These are phyloP conservation scores for Premnoplex brunnescens DNA, from an alignment of 2,797 vertebrate species.

Conservation along the genomic window DNA sequence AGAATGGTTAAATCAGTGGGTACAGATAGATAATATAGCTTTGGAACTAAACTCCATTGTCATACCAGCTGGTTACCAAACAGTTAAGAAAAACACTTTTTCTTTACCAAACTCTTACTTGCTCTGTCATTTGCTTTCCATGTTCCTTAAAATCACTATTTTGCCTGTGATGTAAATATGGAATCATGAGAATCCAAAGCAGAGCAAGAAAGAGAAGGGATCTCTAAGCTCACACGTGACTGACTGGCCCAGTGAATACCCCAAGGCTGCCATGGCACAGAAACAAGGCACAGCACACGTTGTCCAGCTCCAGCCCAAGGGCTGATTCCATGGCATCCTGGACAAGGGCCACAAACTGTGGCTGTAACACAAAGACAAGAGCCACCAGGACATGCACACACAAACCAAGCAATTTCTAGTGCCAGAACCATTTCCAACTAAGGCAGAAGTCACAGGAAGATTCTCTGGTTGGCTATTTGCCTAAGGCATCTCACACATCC, in stretches of 20 bases:
- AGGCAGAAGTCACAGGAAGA: not conserved
- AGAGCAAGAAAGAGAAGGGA: not conserved
- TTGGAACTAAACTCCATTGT: not conserved
- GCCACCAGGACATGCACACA: not conserved
- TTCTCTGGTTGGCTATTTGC: not conserved
- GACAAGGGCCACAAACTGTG: not conserved
- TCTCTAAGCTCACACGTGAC: fast-evolving
- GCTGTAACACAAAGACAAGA: not conserved
- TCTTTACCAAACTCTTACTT: not conserved
- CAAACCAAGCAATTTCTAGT: not conserved
- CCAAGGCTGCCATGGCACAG: not conserved
- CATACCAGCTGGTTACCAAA: not conserved
- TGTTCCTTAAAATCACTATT: not conserved
- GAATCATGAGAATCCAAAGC: not conserved
- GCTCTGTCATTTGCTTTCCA: fast-evolving
- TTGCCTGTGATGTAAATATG: not conserved
- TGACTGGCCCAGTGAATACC: fast-evolving
- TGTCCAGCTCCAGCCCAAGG: not conserved
- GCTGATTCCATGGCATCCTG: not conserved
- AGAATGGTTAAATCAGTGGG: not conserved
- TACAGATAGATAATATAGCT: fast-evolving
- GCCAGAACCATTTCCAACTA: not conserved
- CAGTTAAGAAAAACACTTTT: not conserved
- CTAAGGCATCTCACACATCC: not conserved
- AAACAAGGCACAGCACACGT: not conserved